A percentile compares a stretch with the other conserved stretches of the same genome.
Evolutionary conservation across 1,140 invertebrate species (phyloP).

Genomic region (Laupala kohalensis): DNA sequence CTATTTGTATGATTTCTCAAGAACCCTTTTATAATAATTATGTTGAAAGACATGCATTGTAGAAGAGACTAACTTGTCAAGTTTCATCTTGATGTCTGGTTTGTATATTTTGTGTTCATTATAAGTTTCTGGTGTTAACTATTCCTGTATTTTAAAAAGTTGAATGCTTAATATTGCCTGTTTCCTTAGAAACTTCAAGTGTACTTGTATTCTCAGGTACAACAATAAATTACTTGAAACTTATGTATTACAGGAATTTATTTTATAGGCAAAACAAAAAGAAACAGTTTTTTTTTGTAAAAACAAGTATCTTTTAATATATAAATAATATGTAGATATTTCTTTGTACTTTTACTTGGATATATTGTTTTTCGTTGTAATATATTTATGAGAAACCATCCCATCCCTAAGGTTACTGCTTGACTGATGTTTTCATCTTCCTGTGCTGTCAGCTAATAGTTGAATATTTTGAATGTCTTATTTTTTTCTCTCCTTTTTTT

Average conservation of each 20-base stretch:
- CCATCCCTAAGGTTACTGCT: neutral
- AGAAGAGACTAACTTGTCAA: neutral
- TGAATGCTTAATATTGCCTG: neutral
- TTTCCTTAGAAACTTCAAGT: neutral
- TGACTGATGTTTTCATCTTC: neutral
- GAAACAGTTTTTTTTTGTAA: neutral
- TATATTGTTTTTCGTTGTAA: neutral
- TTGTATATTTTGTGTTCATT: neutral
- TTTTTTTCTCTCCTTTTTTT: no score
- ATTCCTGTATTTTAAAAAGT: neutral
- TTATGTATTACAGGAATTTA: neutral
- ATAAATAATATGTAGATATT: no score
- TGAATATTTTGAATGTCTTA: neutral
- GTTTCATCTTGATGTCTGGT: neutral
- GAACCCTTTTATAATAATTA: neutral
- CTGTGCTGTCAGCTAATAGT: neutral
- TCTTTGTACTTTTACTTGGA: neutral
- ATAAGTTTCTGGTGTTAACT: neutral
- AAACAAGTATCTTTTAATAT: neutral
- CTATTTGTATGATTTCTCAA: neutral
- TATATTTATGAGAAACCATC: neutral
- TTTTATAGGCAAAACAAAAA: neutral
- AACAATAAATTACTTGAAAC: neutral
- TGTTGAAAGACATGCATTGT: no score
- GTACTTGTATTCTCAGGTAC: neutral